phyloP scores from a whole-genome alignment of 37 sponge, comb jelly and placozoan genomes.

The Cladorhizidae sp. region DNA sequence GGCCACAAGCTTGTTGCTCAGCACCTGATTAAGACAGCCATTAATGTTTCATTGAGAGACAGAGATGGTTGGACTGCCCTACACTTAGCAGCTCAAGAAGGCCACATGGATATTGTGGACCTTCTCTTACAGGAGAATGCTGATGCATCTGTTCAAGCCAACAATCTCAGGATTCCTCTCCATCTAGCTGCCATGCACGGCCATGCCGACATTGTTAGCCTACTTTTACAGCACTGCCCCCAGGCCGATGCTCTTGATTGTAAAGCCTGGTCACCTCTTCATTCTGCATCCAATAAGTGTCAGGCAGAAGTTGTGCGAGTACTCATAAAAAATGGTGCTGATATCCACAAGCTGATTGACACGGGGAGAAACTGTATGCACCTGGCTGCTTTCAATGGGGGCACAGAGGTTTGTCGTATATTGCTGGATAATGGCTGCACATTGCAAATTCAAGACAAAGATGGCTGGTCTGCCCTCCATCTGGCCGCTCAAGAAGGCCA shows the following conservation, averaged over 20 bases:
- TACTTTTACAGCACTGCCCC: constrained; percentile 37
- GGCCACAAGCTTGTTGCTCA: constrained; percentile 57
- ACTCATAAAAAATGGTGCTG: constrained; percentile 56
- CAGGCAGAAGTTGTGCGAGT: constrained; percentile 42
- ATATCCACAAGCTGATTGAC: constrained; percentile 51
- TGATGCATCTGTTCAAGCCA: constrained; percentile 56
- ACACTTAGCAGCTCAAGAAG: constrained; percentile 65
- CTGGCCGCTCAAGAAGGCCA: constrained; percentile 63
- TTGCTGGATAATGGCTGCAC: constrained; percentile 65
- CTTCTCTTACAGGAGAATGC: constrained; percentile 34
- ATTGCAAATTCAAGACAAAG: constrained; percentile 36
- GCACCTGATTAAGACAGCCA: constrained; percentile 49
- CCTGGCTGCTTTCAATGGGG: constrained; percentile 71
- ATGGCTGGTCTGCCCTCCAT: constrained; percentile 74
- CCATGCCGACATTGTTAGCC: constrained; percentile 49
- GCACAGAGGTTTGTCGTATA: constrained; percentile 58
- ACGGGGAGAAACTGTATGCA: constrained; percentile 73
- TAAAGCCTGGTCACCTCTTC: constrained; percentile 68
- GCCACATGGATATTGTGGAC: constrained; percentile 44
- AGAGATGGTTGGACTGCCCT: constrained; percentile 71
- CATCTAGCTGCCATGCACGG: constrained; percentile 79
- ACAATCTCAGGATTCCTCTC: constrained; percentile 65
- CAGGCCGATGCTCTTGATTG: constrained; percentile 64
- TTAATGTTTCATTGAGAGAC: constrained; percentile 42
- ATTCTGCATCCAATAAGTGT: constrained; percentile 63